Evolutionary conservation across 2,888 invertebrate species (phyloP).

Genomic region (Cylindroiulus punctatus): DNA sequence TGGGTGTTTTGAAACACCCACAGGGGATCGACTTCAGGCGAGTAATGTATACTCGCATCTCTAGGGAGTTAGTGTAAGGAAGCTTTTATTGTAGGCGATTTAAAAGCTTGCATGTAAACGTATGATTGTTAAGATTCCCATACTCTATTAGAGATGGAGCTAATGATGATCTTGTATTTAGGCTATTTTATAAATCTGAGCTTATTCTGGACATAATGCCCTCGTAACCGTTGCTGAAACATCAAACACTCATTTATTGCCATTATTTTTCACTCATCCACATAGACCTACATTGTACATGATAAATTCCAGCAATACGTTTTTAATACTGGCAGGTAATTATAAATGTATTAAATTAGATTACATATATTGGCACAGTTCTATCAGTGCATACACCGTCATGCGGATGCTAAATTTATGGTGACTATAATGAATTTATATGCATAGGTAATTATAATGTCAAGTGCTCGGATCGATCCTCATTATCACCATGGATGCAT

Average conservation of each 20-base stretch:
- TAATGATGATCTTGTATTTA: too few relatives aligned
- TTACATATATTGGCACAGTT: too few relatives aligned
- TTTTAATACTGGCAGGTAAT: neutral
- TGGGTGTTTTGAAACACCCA: too few relatives aligned
- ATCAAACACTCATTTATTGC: neutral
- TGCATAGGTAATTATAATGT: constrained; percentile 14
- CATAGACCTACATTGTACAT: too few relatives aligned
- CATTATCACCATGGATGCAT: constrained; percentile 27
- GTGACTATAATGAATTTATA: constrained; percentile 21
- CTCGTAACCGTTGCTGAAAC: neutral
- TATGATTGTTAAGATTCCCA: too few relatives aligned
- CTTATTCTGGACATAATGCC: neutral
- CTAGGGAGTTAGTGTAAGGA: too few relatives aligned
- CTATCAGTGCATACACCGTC: neutral
- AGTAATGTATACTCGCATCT: too few relatives aligned
- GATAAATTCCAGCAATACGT: neutral
- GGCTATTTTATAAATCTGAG: too few relatives aligned
- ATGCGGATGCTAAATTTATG: neutral
- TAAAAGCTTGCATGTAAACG: neutral
- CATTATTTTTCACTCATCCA: neutral
- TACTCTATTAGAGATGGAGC: too few relatives aligned
- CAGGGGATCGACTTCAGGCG: too few relatives aligned
- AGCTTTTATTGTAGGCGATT: neutral
- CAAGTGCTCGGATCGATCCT: constrained; percentile 21
- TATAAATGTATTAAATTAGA: neutral